Evolutionary conservation across 2,113 vertebrate genomes (phyloP).

Genomic region (Planiliza haematocheilus): DNA sequence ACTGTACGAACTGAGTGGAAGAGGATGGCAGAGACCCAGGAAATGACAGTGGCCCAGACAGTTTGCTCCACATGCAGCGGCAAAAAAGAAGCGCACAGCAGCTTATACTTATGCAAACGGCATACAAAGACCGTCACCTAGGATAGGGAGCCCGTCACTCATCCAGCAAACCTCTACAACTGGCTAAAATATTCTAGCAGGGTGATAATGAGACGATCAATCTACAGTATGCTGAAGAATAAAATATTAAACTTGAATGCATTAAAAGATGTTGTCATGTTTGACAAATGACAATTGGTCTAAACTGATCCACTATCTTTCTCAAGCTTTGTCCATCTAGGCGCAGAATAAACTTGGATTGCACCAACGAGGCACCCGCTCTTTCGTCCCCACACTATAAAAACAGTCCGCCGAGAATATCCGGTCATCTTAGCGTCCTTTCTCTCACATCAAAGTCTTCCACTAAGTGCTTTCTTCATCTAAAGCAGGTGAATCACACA

Average conservation of each 20-base stretch:
- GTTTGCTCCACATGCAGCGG: slow-evolving; percentile 53
- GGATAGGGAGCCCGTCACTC: too few relatives aligned
- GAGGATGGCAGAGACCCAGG: slow-evolving; percentile 31
- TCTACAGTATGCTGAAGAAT: too few relatives aligned
- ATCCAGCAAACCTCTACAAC: too few relatives aligned
- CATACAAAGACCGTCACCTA: not conserved
- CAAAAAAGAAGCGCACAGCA: not conserved
- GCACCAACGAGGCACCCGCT: not conserved
- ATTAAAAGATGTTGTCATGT: not conserved
- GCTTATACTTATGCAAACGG: not conserved
- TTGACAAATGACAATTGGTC: not conserved
- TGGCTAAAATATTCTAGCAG: too few relatives aligned
- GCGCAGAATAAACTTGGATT: not conserved
- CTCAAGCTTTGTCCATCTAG: not conserved
- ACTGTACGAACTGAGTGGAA: not conserved
- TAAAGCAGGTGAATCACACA: slow-evolving; percentile 10
- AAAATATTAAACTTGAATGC: too few relatives aligned
- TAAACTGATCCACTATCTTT: not conserved
- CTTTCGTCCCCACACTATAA: too few relatives aligned
- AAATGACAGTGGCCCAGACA: slow-evolving; percentile 59
- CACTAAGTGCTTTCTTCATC: not conserved
- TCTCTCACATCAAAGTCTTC: not conserved
- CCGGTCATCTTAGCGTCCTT: not conserved
- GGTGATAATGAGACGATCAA: too few relatives aligned
- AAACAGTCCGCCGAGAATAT: not conserved